Base-by-base conservation (phyloP, 1,140 invertebrate genomes). In the Colletes gigas region DNA sequence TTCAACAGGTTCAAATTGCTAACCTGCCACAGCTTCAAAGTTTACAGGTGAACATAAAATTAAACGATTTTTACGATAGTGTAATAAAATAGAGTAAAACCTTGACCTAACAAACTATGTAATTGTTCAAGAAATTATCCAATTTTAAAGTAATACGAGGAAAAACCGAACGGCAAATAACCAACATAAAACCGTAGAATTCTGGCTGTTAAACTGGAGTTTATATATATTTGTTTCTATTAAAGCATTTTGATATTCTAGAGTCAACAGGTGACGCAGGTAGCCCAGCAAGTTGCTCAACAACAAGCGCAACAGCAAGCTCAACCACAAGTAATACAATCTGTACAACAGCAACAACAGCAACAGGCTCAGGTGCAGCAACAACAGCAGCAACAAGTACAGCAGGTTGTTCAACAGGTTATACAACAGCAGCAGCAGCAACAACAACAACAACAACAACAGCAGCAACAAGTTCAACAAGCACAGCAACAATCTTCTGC, bases 1-100 rank as follows among this genome's bases (percentile, higher is more conserved):
- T 98, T 71, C 97, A 98, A 88, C 97, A 97, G 91, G 96, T 97
- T 67, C 97, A 97, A 92, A 94, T 97, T 79, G 95, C 96, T 1
- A 95, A 95, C 47, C 89, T 96, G 55, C 93, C 95, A 3, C 95
- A 95, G 81, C 92, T 94, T 89, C 89, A 95, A 93, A 94, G 94
- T 91, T 90, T 94, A 57, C 92, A 93, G 83, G 92, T 91, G 81
- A 87, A 55, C 57, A 54, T 69, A 10, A 63, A 54, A 50, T 4
- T 10, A 68, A 21, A 30, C 30, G 30, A 30, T 30, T 30, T 30
- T 30, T 30, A 30, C 30, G 2, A 30, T 30, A 30, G 30, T 30
- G 30, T 30, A 30, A 30, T 30, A 30, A 30, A 30, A 30, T 30
- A 30, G 1, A 30, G 30, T 30, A 30, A 30, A 30, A 30, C 30